phyloP scores from a whole-genome alignment of 2,113 vertebrate species.

The Melanotaenia duboulayi region DNA sequence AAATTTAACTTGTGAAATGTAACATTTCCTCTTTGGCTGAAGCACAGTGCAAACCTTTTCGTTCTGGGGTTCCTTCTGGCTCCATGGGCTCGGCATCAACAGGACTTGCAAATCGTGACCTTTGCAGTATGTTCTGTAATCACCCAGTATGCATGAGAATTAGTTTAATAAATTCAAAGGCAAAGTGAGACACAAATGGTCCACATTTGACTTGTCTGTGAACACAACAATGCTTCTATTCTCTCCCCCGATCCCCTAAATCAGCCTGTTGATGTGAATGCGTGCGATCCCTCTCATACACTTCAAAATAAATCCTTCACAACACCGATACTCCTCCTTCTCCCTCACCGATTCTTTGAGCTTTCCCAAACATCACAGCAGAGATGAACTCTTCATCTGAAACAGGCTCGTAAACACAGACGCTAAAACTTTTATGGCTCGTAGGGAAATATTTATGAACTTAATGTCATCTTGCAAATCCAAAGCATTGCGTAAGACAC shows the following conservation, averaged over 20 bases:
- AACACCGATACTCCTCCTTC: slow-evolving; percentile 11
- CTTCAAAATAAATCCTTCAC: slow-evolving; percentile 12
- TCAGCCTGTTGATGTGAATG: slow-evolving; percentile 53
- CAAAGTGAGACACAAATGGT: neutral
- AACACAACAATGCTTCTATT: slow-evolving; percentile 26
- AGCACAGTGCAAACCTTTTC: neutral
- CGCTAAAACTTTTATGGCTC: slow-evolving; percentile 66
- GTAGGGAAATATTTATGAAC: slow-evolving; percentile 67
- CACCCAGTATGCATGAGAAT: slow-evolving; percentile 34
- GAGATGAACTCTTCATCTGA: slow-evolving; percentile 12
- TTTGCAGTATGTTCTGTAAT: slow-evolving; percentile 41
- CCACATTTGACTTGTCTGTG: neutral
- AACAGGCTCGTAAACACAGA: slow-evolving; percentile 44
- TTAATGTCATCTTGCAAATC: slow-evolving; percentile 63
- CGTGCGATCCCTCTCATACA: slow-evolving; percentile 16
- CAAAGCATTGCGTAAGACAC: slow-evolving; percentile 54
- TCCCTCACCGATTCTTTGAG: slow-evolving; percentile 1
- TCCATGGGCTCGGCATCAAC: slow-evolving; percentile 15
- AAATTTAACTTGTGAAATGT: neutral
- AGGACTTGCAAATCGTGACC: slow-evolving; percentile 55
- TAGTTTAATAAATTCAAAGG: slow-evolving; percentile 14
- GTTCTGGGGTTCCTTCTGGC: neutral
- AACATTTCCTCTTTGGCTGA: neutral
- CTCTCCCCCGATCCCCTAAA: slow-evolving; percentile 60
- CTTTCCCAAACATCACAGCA: slow-evolving; percentile 15